These are phyloP conservation scores for Catalaphyllia jardinei DNA, from an alignment of 64 coral and sea anemone genomes.

Conservation along the genomic window DNA sequence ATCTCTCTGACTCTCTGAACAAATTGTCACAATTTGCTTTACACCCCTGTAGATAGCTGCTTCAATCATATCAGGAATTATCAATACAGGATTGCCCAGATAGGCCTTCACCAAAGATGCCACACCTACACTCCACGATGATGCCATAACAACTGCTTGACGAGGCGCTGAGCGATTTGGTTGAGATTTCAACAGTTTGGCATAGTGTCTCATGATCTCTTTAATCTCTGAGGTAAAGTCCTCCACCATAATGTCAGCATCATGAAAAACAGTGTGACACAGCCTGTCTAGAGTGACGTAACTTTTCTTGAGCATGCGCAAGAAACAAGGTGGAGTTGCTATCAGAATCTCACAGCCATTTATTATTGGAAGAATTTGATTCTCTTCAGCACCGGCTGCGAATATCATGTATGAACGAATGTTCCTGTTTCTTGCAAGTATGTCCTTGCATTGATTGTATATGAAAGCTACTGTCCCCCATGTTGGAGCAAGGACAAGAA, in stretches of 20 bases:
- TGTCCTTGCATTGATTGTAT: slow-evolving; percentile 53
- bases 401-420: slow-evolving; percentile 70
- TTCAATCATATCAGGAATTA: slow-evolving; percentile 85
- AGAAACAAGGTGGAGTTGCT: slow-evolving; percentile 84
- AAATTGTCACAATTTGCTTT: slow-evolving; percentile 61
- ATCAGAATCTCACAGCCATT: slow-evolving; percentile 97
- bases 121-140: slow-evolving; percentile 76
- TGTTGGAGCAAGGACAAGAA: slow-evolving; percentile 68
- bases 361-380: slow-evolving; percentile 63
- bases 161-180: slow-evolving; percentile 75
- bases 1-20: slow-evolving; percentile 63
- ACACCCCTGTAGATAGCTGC: slow-evolving; percentile 81
- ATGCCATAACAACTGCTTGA: slow-evolving; percentile 78
- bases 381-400: slow-evolving; percentile 81
- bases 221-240: slow-evolving; percentile 84
- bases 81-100: slow-evolving; percentile 80
- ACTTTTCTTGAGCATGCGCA: slow-evolving; percentile 74
- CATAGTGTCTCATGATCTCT: slow-evolving; percentile 91
- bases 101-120: slow-evolving; percentile 84
- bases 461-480: slow-evolving; percentile 66
- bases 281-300: slow-evolving; percentile 73
- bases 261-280: slow-evolving; percentile 87
- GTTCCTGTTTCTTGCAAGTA: slow-evolving; percentile 36
- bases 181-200: slow-evolving; percentile 56
- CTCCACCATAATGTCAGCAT: slow-evolving; percentile 86